phyloP scores from a whole-genome alignment of 1,140 invertebrate species.

The Drosophila littoralis region DNA sequence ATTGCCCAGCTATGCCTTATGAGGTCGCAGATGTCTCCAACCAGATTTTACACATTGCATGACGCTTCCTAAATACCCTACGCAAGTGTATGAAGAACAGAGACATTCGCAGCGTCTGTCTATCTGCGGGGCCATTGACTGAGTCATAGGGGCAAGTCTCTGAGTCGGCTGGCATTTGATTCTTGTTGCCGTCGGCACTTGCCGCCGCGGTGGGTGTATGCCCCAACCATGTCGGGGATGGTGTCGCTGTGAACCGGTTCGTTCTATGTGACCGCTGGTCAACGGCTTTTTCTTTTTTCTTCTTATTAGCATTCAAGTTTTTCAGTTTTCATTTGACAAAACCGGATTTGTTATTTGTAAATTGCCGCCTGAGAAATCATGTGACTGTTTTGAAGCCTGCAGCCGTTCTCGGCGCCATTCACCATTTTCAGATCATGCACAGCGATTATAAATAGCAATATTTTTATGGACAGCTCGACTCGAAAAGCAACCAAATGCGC shows the following conservation, averaged over 20 bases:
- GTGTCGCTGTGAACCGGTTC: slow-evolving; percentile 22
- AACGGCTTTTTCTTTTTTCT: slow-evolving; percentile 31
- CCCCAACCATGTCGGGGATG: slow-evolving; percentile 13
- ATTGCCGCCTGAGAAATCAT: slow-evolving; percentile 29
- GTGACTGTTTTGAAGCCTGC: slow-evolving; percentile 13
- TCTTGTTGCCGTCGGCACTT: slow-evolving; percentile 19
- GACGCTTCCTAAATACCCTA: not conserved
- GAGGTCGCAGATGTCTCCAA: too few species aligned
- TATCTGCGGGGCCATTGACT: slow-evolving; percentile 36
- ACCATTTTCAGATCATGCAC: slow-evolving; percentile 29
- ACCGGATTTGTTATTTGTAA: slow-evolving; percentile 67
- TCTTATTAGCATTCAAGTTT: slow-evolving; percentile 37
- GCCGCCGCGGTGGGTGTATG: slow-evolving; percentile 29
- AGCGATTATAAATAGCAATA: slow-evolving; percentile 50
- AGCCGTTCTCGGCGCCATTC: slow-evolving; percentile 20
- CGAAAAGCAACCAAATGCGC: slow-evolving; percentile 14
- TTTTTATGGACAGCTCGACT: slow-evolving; percentile 50
- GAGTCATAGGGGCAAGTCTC: slow-evolving; percentile 30
- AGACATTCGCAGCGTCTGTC: not conserved
- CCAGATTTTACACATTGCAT: not conserved
- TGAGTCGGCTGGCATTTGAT: slow-evolving; percentile 32
- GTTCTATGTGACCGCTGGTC: slow-evolving; percentile 38
- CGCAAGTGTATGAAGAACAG: not conserved
- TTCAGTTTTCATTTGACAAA: slow-evolving; percentile 53
- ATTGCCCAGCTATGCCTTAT: too few species aligned